Base-by-base conservation (phyloP, 2,888 invertebrate genomes). In the Aphidoletes aphidimyza region DNA sequence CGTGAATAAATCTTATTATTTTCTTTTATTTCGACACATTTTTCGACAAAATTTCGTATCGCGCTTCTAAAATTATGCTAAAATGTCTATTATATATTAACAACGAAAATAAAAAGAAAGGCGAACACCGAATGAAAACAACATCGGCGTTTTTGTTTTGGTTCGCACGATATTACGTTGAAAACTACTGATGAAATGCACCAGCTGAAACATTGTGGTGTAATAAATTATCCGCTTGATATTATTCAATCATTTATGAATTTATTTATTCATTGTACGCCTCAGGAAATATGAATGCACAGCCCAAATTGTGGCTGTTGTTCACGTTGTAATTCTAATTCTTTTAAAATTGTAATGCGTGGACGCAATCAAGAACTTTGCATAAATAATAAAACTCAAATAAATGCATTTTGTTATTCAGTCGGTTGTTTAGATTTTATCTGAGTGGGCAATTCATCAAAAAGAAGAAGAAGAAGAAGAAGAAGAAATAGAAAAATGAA, bases 221-320 rank as follows among this genome's bases (percentile, higher is more conserved):
- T 37, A 81, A 81, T 81, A 81, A 81, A 81, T 81, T 37, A 81
- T 81, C 36, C 30, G 36, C 37, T 81, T 78, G 37, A 17, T 26
- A 37, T 37, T 19, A 81, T 81, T 81, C 37, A 81, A 81, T 81
- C 81, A 81, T 81, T 69, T 37, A 81, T 81, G 37, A 81, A 37
- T 81, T 81, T 37, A 37, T 81, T 37, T 36, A 37, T 81, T 81
- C 69, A 69, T 81, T 81, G 37, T 81, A 3, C n/a, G 81, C 81
- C 37, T 8, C 81, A 81, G 81, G 81, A 81, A 81, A 81, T 81
- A 22, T 81, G 39, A 81, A 81, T 36, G 36, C 78, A 11, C 6
- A 3, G 59, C 59, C 5, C 59, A 59, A 1, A 30, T 8, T 59
- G 59, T 26, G 1, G 69, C 1, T 14, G 69, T 14, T 69, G 69